phyloP scores from a whole-genome alignment of 2,113 vertebrate species.

The Ceyx melanurus region DNA sequence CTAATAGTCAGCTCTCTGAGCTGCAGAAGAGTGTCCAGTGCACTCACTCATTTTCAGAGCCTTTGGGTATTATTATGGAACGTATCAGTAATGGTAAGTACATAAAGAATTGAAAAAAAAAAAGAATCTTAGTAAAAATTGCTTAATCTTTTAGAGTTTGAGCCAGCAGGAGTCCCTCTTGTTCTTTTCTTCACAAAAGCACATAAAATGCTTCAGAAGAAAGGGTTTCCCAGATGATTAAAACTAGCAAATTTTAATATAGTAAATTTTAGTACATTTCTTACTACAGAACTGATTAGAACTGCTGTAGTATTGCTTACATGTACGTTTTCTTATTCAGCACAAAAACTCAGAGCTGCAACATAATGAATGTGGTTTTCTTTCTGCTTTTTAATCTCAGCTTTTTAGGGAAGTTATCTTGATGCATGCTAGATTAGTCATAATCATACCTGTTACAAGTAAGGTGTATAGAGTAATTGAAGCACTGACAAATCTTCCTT shows the following conservation, averaged over 20 bases:
- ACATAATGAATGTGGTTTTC: conserved; percentile 7
- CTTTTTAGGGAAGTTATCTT: conserved; percentile 40
- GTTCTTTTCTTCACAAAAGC: conserved; percentile 14
- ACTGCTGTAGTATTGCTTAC: conserved; percentile 8
- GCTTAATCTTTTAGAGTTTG: not conserved
- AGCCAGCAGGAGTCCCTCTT: conserved; percentile 66
- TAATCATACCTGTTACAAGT: conserved; percentile 12
- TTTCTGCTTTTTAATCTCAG: conserved; percentile 42
- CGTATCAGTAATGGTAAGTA: not conserved
- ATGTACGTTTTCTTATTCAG: conserved; percentile 39
- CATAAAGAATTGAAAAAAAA: not conserved
- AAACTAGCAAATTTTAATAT: not conserved
- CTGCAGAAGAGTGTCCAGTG: not conserved
- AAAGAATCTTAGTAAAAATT: not conserved
- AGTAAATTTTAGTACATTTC: conserved; percentile 12
- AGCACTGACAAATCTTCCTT: not conserved
- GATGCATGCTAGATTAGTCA: conserved; percentile 15
- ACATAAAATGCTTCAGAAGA: not conserved
- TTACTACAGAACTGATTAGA: conserved; percentile 49
- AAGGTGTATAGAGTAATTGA: not conserved
- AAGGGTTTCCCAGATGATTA: not conserved
- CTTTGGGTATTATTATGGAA: not conserved
- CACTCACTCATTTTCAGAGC: not conserved
- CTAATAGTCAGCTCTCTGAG: not conserved
- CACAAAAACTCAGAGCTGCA: conserved; percentile 5